Evolutionary conservation across 1,140 invertebrate species (phyloP).

Genomic region (Euura saliciscinereae): DNA sequence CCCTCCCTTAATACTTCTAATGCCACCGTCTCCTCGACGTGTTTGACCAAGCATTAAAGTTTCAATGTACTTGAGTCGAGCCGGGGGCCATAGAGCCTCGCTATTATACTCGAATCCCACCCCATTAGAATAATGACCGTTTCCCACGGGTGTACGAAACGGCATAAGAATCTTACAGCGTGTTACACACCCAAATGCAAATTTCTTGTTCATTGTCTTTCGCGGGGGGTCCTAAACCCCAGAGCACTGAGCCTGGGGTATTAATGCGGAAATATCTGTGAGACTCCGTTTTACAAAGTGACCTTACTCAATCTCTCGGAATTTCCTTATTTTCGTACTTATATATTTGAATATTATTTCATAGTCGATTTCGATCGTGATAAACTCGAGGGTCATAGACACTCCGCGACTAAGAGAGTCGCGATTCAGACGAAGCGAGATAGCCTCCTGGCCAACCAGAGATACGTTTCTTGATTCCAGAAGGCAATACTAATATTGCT

Average conservation of each 20-base stretch:
- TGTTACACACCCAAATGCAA: constrained; percentile 19
- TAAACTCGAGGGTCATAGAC: too few species aligned
- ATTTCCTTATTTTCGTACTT: too few species aligned
- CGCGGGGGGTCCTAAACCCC: not conserved
- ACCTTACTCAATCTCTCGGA: too few species aligned
- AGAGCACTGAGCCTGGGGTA: constrained; percentile 2
- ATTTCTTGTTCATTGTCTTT: constrained; percentile 17
- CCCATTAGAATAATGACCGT: constrained; percentile 24
- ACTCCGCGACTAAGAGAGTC: too few species aligned
- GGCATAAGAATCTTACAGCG: constrained; percentile 16
- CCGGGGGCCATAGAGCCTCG: not conserved
- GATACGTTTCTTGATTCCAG: constrained; percentile 8
- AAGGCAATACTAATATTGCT: constrained; percentile 50
- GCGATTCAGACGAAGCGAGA: too few species aligned
- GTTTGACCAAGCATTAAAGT: constrained; percentile 36
- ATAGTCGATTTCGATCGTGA: too few species aligned
- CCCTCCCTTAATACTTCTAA: too few species aligned
- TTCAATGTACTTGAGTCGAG: constrained; percentile 22
- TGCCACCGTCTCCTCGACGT: too few species aligned
- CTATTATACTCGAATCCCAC: constrained; percentile 19
- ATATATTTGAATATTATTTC: too few species aligned
- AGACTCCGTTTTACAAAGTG: too few species aligned
- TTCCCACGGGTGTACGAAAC: constrained; percentile 8
- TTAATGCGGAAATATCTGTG: not conserved
- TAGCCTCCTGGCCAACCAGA: not conserved